Evolutionary conservation across 1,140 invertebrate genomes (phyloP), one percentile per base, ranked within the genome.

Genomic region (Archivesica marissinica): DNA sequence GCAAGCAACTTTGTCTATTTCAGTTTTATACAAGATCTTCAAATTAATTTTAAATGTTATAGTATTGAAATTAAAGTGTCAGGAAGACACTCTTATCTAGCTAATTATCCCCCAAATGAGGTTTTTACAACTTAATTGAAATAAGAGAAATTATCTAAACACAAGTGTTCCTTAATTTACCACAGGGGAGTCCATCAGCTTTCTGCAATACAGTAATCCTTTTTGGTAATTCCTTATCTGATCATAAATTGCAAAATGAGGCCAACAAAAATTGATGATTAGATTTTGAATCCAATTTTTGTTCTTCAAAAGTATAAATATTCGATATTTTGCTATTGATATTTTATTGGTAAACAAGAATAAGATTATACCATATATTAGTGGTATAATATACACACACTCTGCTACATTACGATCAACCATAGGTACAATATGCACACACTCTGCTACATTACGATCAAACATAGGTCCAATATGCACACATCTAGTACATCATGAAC

Each of bases 21-120:
- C n/a, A 30, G 17, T 20, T 54, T 76, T 76, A 76, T 76, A 28
- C 17, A 17, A 54, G 41, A 76, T 74, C 68, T 44, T 20, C 25
- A 47, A 74, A 74, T 76, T 30, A 59, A 76, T 76, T 76, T 76
- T 76, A 39, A 76, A 72, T 44, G 41, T 72, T 44, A 33, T 35
- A n/a, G 35, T 76, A 54, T 35, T 76, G 52, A 50, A 54, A 38
- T 33, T 56, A 76, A 76, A 76, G 30, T 64, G 59, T 64, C 59
- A 64, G 59, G 38, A 64, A 35, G 4, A 15, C 59, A 64, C 9
- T 64, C 30, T 64, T 64, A 64, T 64, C 59, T 64, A 9, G 11
- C 25, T 64, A 64, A 64, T 64, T 64, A 64, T 20, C 59, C 59
- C 59, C 17, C 59, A 64, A 64, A 64, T 64, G 30, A 35, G 59